Conservation (phyloP, 1,140 invertebrate genomes). For the Brachionus calyciflorus region DNA sequence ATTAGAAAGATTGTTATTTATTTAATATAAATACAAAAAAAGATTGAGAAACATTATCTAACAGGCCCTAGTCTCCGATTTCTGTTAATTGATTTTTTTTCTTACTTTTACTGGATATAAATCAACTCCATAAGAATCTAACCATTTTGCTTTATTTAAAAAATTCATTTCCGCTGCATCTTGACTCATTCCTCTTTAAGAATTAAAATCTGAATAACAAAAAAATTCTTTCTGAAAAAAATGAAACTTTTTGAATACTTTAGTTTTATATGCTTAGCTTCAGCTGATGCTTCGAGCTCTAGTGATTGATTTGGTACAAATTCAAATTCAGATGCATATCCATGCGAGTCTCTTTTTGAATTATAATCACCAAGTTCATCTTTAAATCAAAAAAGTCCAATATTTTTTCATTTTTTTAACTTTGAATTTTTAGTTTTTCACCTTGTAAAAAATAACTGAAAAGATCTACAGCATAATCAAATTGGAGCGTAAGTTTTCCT, state of each 20-base stretch:
- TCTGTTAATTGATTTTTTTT: too few species aligned
- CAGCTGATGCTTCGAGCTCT: constrained; percentile 80
- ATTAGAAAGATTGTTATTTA: too few species aligned
- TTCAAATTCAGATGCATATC: constrained; percentile 59
- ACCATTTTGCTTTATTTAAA: constrained; percentile 75
- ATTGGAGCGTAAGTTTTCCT: constrained; percentile 2
- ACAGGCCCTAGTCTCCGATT: too few species aligned
- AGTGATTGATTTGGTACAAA: constrained; percentile 78
- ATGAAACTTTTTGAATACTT: constrained; percentile 64
- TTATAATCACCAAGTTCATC: constrained; percentile 59
- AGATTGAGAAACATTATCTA: too few species aligned
- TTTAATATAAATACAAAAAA: too few species aligned
- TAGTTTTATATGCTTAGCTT: constrained; percentile 80
- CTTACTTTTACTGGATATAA: constrained; percentile 69
- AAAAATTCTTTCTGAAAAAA: not conserved
- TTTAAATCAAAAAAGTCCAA: constrained; percentile 32
- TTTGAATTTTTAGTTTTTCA: not conserved
- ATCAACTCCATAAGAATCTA: constrained; percentile 79
- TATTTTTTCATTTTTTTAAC: not conserved
- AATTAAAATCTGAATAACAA: too few species aligned
- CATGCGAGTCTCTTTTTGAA: constrained; percentile 51
- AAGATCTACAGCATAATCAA: constrained; percentile 20
- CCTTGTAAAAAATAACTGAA: constrained; percentile 31
- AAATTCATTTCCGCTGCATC: constrained; percentile 72
- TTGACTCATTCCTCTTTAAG: constrained; percentile 67